Percentiles rank a stretch among this genome's conserved stretches.
Evolutionary conservation across 2,797 vertebrate genomes (phyloP).

Genomic region (Sebastes vulpes): DNA sequence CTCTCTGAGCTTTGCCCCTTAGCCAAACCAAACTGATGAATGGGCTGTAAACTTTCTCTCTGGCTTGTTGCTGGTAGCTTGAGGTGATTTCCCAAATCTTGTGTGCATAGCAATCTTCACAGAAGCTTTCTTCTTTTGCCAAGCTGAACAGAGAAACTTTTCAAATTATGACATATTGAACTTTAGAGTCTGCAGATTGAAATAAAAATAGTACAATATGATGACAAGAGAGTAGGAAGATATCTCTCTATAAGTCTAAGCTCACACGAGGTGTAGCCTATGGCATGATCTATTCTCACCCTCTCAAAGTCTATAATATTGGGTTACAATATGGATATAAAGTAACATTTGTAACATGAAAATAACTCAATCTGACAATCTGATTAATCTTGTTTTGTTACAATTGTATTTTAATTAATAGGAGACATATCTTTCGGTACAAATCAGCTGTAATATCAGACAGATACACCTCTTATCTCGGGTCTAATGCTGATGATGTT

Average conservation of each 20-base stretch:
- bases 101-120: neutral
- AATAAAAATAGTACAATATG: slow-evolving; percentile 14
- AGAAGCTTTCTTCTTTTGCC: neutral
- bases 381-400: neutral
- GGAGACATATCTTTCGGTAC: neutral
- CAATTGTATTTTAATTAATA: neutral
- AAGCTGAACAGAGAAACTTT: slow-evolving; percentile 8
- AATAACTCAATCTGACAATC: neutral
- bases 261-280: neutral
- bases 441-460: neutral
- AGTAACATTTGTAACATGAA: neutral
- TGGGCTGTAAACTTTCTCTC: slow-evolving; percentile 1
- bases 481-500: neutral
- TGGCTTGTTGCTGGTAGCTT: slow-evolving; percentile 4
- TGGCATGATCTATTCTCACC: neutral
- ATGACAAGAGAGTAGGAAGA: neutral
- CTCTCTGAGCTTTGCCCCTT: neutral
- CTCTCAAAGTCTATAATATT: neutral
- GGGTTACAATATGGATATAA: neutral
- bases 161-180: slow-evolving; percentile 19
- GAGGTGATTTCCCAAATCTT: slow-evolving; percentile 25
- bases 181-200: neutral
- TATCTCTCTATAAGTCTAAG: neutral
- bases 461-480: neutral
- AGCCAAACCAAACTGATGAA: slow-evolving; percentile 11